phyloP scores from a whole-genome alignment of 2,888 invertebrate species.

The Agrotis segetum region DNA sequence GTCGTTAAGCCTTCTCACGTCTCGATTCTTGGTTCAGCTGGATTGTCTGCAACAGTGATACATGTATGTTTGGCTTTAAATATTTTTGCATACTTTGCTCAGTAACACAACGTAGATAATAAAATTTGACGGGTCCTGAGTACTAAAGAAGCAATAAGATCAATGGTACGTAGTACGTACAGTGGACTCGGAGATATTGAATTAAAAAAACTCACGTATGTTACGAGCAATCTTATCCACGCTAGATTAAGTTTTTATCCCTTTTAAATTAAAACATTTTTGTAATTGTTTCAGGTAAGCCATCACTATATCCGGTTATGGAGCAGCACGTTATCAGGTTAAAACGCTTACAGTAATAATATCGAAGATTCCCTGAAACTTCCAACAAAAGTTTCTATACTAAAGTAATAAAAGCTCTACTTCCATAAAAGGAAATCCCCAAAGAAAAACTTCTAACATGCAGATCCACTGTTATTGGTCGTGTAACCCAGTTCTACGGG shows the following conservation, averaged over 20 bases:
- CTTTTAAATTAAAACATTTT: neutral
- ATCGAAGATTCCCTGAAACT: neutral
- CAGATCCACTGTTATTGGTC: constrained; percentile 33
- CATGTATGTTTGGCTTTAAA: neutral
- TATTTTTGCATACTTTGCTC: neutral
- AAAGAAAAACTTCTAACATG: constrained; percentile 29
- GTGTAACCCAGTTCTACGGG: constrained; percentile 19
- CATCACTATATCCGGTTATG: neutral
- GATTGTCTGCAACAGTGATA: neutral
- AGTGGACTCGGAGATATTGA: neutral
- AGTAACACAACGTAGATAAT: neutral
- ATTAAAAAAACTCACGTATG: constrained; percentile 11
- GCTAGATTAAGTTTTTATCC: neutral
- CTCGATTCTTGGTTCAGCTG: constrained; percentile 1
- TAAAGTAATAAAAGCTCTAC: neutral
- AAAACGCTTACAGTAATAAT: neutral
- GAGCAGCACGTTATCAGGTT: constrained; percentile 4
- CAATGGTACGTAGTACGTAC: neutral
- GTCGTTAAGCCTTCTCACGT: neutral
- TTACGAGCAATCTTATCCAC: neutral
- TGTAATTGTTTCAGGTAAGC: constrained; percentile 52
- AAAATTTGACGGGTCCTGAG: neutral
- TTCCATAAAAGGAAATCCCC: constrained; percentile 13
- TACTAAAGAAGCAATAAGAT: constrained; percentile 22
- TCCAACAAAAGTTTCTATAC: neutral